Base-by-base conservation (phyloP, 2,888 invertebrate species). In the Melinaea marsaeus region DNA sequence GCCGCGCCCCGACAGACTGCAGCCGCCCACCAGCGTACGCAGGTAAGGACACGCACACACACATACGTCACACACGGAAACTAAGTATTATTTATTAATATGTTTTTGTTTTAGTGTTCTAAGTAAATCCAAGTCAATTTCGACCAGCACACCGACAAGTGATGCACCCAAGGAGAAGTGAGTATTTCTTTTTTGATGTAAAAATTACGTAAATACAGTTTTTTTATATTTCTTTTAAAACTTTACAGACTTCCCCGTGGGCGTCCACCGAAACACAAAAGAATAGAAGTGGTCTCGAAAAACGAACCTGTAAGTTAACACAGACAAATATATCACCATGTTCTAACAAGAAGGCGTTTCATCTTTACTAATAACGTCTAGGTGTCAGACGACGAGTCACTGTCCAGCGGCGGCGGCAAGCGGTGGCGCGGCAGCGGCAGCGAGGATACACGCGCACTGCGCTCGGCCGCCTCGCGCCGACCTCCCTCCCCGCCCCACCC, bases 401-500 rank as follows among this genome's bases (percentile, higher is more conserved):
- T 82, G n/a, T 84, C 83, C 33, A 86, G 86, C 63, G 75, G 72
- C 60, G 68, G 73, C 35, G 68, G 72, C 66, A 85, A 85, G 77
- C 81, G 85, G 13, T 83, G 83, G 83, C 85, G 84, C 61, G 75
- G 74, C 65, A 59, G 58, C 60, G 66, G 69, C 37, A 64, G 67
- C 57, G 70, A 64, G 64, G 64, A 67, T 67, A 65, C 57, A 63
- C 67, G 66, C 63, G 64, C 67, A 33, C 57, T 76, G 13, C 81
- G 86, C 32, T 83, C 92, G 66, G 90, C 93, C 75, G 94, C 96
- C 71, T 58, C 62, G 95, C 95, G 13, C 93, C 62, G 48, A 65
- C 56, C 65, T 47, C 55, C 64, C 61, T 68, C 66, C 70, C 72
- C 69, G 37, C 69, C 48, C 58, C 22, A 22, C 22, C 22, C 22